A percentile compares a stretch with the other conserved stretches of the same genome.
These are phyloP conservation scores for Halocynthia roretzi DNA, from an alignment of 23 tunicate species.

Conservation along the genomic window DNA sequence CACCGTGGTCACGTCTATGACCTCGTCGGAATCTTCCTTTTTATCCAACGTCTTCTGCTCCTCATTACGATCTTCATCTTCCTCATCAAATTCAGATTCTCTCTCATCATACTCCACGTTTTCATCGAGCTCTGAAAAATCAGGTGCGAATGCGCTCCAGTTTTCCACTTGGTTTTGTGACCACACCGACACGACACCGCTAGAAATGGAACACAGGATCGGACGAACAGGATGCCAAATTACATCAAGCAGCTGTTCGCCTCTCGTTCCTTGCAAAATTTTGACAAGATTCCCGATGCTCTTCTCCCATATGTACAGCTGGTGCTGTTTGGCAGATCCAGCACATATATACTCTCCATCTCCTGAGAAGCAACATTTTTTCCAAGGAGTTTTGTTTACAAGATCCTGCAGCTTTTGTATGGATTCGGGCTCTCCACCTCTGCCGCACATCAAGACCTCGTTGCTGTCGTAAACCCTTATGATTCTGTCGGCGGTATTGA, in stretches of 20 bases:
- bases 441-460: conserved; percentile 89
- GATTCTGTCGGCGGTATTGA: conserved; percentile 88
- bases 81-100: conserved; percentile 97
- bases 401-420: conserved; percentile 86
- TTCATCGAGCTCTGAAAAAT: conserved; percentile 91
- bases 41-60: conserved; percentile 21
- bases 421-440: conserved; percentile 83
- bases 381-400: conserved; percentile 74
- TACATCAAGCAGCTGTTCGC: conserved; percentile 89
- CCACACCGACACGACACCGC: conserved; percentile 95
- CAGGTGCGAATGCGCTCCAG: conserved; percentile 99
- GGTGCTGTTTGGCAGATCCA: conserved; percentile 95
- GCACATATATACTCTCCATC: conserved; percentile 94
- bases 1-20: conserved; percentile 64
- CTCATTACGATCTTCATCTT: conserved; percentile 86
- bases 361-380: conserved; percentile 91
- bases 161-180: conserved; percentile 98
- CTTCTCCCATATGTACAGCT: conserved; percentile 90
- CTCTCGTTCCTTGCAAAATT: conserved; percentile 87
- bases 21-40: conserved; percentile 57
- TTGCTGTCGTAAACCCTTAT: conserved; percentile 93
- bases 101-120: conserved; percentile 92
- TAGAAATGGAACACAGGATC: conserved; percentile 81
- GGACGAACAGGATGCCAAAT: conserved; percentile 99
- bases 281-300: conserved; percentile 80